A percentile compares a stretch with the other conserved stretches of the same genome.
Evolutionary conservation across 92 coral and sea anemone genomes (phyloP).

Genomic region (Epizoanthus rinbou): DNA sequence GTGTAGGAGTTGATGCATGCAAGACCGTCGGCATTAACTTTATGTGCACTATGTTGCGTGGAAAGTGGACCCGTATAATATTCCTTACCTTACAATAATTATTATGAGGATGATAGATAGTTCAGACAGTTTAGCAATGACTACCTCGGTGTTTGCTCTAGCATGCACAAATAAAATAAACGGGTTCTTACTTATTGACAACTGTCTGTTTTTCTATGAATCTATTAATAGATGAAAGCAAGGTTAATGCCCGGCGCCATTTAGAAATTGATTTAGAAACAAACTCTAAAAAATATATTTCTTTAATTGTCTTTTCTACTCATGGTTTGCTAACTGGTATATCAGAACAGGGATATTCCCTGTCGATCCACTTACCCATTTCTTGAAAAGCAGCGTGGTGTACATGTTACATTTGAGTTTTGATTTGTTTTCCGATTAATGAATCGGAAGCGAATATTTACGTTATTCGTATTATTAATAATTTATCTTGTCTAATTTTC

Average conservation of each 20-base stretch:
- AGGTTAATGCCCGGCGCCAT: background rate
- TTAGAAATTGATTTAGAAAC: background rate
- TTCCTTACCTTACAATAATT: too few species aligned
- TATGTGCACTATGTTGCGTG: too few species aligned
- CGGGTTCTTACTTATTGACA: too few species aligned
- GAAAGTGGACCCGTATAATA: too few species aligned
- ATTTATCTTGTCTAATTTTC: background rate
- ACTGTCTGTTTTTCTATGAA: too few species aligned
- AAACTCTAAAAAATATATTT: background rate
- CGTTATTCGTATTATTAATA: background rate
- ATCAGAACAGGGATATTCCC: background rate
- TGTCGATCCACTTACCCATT: constrained; percentile 4
- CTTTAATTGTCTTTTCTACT: background rate
- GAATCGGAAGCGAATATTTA: background rate
- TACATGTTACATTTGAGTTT: background rate
- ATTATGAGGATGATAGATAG: too few species aligned
- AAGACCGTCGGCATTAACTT: too few species aligned
- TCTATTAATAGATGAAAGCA: too few species aligned
- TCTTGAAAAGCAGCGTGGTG: constrained; percentile 1
- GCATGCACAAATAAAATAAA: too few species aligned
- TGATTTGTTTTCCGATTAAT: constrained; percentile 1
- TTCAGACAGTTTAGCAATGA: too few species aligned
- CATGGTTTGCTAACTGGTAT: background rate
- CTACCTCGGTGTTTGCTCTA: too few species aligned
- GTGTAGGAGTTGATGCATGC: too few species aligned